Conservation (phyloP, 2,797 vertebrate species). For the Rhabdomys pumilio region DNA sequence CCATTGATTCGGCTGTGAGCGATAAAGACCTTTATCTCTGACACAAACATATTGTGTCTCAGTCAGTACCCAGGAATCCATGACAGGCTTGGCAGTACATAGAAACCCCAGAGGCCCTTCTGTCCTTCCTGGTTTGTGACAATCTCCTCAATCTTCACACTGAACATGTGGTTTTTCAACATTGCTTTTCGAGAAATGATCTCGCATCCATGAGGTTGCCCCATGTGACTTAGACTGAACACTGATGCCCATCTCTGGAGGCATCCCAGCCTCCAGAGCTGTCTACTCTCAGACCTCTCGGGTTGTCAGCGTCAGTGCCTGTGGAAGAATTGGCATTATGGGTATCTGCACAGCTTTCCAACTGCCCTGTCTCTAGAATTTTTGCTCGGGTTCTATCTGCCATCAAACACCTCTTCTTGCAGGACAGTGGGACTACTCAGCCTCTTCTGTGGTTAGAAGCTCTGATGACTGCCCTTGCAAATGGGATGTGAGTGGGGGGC, state of each 20-base stretch:
- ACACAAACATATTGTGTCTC: background rate
- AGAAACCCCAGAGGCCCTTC: background rate
- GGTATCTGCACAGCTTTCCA: background rate
- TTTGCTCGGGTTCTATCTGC: background rate
- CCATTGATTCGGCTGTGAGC: background rate
- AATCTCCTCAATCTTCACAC: background rate
- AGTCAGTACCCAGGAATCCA: background rate
- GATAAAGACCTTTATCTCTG: constrained; percentile 15
- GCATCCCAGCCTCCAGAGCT: background rate
- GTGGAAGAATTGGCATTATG: background rate
- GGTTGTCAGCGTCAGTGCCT: background rate
- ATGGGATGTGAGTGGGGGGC: background rate
- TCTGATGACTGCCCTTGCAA: background rate
- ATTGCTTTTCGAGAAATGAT: constrained; percentile 32
- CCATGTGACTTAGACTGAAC: background rate
- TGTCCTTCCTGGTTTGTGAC: constrained; percentile 5
- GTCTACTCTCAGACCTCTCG: background rate
- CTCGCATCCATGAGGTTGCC: background rate
- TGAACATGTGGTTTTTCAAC: background rate
- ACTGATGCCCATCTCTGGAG: background rate
- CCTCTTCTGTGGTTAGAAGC: background rate
- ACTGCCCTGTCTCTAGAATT: background rate
- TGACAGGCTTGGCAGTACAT: background rate
- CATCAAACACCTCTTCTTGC: constrained; percentile 1
- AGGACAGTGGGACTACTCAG: background rate